phyloP scores from a whole-genome alignment of 2,888 invertebrate species.

The Cepaea hortensis region DNA sequence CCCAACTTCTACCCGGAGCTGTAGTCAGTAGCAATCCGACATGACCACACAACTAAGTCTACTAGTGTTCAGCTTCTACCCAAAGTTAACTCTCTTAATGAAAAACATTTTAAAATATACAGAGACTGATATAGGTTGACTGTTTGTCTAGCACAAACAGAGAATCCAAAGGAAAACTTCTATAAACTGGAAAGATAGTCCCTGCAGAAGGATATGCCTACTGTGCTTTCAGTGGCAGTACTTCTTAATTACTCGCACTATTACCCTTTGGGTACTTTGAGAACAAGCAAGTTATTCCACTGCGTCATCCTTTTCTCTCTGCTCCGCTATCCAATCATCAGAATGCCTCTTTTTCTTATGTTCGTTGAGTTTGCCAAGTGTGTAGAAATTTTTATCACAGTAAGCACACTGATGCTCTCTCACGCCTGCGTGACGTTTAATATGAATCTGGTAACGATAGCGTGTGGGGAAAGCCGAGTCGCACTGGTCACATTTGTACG shows the following conservation, averaged over 20 bases:
- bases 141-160: too few relatives aligned
- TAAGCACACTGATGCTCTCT: slow-evolving; percentile 48
- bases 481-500: slow-evolving; percentile 51
- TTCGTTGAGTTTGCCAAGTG: slow-evolving; percentile 52
- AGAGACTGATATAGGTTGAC: too few relatives aligned
- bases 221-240: too few relatives aligned
- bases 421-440: slow-evolving; percentile 51
- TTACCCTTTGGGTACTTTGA: not conserved
- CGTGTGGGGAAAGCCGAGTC: slow-evolving; percentile 52
- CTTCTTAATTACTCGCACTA: not conserved
- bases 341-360: slow-evolving; percentile 50
- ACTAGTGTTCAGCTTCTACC: too few relatives aligned
- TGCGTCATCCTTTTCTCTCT: not conserved
- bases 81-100: too few relatives aligned
- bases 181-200: too few relatives aligned
- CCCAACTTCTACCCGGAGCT: too few relatives aligned
- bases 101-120: too few relatives aligned
- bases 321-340: slow-evolving; percentile 36
- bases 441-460: slow-evolving; percentile 51
- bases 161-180: too few relatives aligned
- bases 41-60: too few relatives aligned
- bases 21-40: too few relatives aligned
- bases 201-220: too few relatives aligned
- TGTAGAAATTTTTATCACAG: slow-evolving; percentile 52
- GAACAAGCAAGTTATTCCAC: not conserved